Percentiles rank a stretch among this genome's conserved stretches.
Conservation (phyloP, 2,113 vertebrate genomes). For the Etheostoma cragini region DNA sequence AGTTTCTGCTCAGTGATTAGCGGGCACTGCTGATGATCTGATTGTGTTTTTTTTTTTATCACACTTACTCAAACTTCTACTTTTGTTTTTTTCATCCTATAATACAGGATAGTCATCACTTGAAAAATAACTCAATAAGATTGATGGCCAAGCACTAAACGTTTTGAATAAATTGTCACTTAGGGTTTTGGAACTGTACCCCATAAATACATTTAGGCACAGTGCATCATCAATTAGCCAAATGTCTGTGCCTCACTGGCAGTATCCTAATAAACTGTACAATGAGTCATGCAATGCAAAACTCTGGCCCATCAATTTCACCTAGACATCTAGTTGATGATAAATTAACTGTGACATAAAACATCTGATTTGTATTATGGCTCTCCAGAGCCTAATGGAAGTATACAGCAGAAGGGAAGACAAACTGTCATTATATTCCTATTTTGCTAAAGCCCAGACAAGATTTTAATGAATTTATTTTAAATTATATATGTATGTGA, state of each 20-base stretch:
- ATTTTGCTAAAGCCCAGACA: not conserved
- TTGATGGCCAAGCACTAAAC: slow-evolving; percentile 12
- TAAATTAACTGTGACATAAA: slow-evolving; percentile 33
- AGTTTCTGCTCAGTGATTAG: slow-evolving; percentile 6
- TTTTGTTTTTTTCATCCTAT: slow-evolving; percentile 12
- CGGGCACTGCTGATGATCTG: not conserved
- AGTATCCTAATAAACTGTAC: slow-evolving; percentile 28
- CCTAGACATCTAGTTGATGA: slow-evolving; percentile 20
- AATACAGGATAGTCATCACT: slow-evolving; percentile 1
- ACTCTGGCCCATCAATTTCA: slow-evolving; percentile 22
- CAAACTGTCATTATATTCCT: slow-evolving; percentile 6
- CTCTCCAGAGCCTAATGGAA: slow-evolving; percentile 1
- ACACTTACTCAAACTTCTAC: slow-evolving; percentile 13
- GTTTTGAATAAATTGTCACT: slow-evolving; percentile 16
- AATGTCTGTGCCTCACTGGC: slow-evolving; percentile 29
- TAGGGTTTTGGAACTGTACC: slow-evolving; percentile 47
- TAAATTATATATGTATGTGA: not conserved
- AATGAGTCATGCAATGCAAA: slow-evolving; percentile 43
- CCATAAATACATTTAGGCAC: slow-evolving; percentile 40
- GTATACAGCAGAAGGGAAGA: not conserved
- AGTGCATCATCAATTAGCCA: slow-evolving; percentile 24
- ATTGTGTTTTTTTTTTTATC: not conserved
- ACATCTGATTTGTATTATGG: slow-evolving; percentile 26
- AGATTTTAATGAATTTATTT: not conserved
- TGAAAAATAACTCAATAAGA: slow-evolving; percentile 29